Evolutionary conservation across 2,888 invertebrate species (phyloP), one percentile per base, ranked within the genome.

Genomic region (Nomada ruficornis): DNA sequence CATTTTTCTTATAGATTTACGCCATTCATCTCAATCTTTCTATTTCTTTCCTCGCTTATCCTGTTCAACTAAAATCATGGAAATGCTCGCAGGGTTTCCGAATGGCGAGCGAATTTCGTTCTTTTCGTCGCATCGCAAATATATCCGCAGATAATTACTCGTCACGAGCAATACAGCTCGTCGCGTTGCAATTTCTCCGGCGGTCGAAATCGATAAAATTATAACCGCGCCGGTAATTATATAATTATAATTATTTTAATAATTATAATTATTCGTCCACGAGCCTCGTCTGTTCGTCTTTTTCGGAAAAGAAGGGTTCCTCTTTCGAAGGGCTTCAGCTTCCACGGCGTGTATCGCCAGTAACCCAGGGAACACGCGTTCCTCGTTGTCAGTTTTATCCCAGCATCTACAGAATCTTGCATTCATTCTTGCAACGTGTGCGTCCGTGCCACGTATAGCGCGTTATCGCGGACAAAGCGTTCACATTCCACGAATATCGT

Each of bases 201-300:
- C 29, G 7, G 47, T 62, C 55, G 77, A 59, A 77, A 64, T 77
- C 77, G 71, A 77, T 77, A 59, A 64, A 64, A 72, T 77, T 47
- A 71, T 77, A 63, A 54, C 55, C 47, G 55, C 57, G 29, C 71
- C 47, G 70, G 23, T 73, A 57, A 76, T 76, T 76, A 76, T 77
- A 59, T 23, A 23, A 23, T 23, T 23, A 23, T 23, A 23, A 23
- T 23, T 23, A 23, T 20, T 23, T 1, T 23, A 23, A 23, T 23
- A 1, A 23, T 20, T 20, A 20, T 0, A 20, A 20, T 20, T 0
- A 20, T 23, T 42, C 50, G 26, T 47, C 26, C 23, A 23, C 5
- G 9, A 54, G 54, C 44, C 42, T 69, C 68, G 50, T 18, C 60
- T 60, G 10, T 23, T 60, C 7, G 23, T 63, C 20, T 69, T 47